Base-by-base conservation (phyloP, 2,113 vertebrate species). In the Serinus canaria region DNA sequence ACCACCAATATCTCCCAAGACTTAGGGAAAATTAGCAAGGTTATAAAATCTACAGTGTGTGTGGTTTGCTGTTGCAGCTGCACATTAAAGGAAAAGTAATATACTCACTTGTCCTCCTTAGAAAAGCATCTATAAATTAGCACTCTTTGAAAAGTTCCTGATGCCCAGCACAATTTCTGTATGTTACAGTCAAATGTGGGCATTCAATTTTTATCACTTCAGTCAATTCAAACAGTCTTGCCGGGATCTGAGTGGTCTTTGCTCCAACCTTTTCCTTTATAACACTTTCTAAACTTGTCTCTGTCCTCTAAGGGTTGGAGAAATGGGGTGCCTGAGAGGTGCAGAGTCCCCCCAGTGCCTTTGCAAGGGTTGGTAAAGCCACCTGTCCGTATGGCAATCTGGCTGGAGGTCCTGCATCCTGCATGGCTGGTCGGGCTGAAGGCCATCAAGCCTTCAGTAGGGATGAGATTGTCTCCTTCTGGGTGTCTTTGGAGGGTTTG, bases 61-160 rank as follows among this genome's bases (percentile, higher is more conserved):
- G 89, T 91, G 77, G 87, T 96, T 97, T 97, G 95, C 95, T 96
- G 41, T 95, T 96, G 74, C 93, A 96, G 95, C 89, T 97, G 94
- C 94, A 79, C 66, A 69, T 96, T 94, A 92, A 96, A 95, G 74
- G 23, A 91, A 89, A 94, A 96, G 81, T 89, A 92, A 91, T 92
- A 87, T 73, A 73, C 23, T 64, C 52, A 33, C 56, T 94, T 92
- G 87, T 91, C 56, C 77, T 94, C 46, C 93, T 76, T 95, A 92
- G 77, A 92, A 97, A 95, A 95, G 66, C 58, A 55, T 89, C 93
- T 66, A 89, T 95, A 97, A 95, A 96, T 96, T 95, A 95, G 25
- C 53, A 79, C 74, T 89, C 77, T 86, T 88, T 76, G 91, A 87
- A 87, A 91, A 87, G 62, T 60, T 92, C 53, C 49, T 75, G 66